These are phyloP conservation scores for Oscheius onirici DNA, from an alignment of 2,888 invertebrate genomes.

Conservation along the genomic window DNA sequence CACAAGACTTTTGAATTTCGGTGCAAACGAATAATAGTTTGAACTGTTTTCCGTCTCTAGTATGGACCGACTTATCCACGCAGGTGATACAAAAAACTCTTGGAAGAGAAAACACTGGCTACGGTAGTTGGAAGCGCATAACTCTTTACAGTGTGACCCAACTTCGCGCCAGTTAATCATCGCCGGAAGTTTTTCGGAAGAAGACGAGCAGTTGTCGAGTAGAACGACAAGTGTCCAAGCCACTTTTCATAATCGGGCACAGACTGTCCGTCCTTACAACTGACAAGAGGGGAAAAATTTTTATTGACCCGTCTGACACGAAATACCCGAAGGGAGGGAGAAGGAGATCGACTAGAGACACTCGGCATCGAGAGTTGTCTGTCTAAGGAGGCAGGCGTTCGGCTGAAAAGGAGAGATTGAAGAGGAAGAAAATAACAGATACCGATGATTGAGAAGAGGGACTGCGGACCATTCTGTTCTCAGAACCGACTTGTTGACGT, in stretches of 20 bases:
- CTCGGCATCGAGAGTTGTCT: constrained; percentile 14
- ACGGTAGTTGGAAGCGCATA: too few relatives aligned
- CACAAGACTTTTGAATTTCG: too few relatives aligned
- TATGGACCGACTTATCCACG: neutral
- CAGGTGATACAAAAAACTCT: neutral
- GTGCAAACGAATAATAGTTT: too few relatives aligned
- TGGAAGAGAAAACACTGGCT: too few relatives aligned
- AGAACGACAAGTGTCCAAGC: neutral
- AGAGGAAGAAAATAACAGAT: neutral
- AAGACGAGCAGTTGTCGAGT: neutral
- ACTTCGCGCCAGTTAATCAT: too few relatives aligned
- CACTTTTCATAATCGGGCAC: constrained; percentile 12
- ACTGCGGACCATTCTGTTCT: constrained; percentile 16
- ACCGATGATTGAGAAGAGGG: constrained; percentile 28
- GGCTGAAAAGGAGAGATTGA: constrained; percentile 10
- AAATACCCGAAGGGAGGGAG: neutral
- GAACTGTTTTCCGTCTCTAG: too few relatives aligned
- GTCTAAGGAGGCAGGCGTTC: constrained; percentile 12
- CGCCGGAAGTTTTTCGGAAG: too few relatives aligned
- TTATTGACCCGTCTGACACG: constrained; percentile 8
- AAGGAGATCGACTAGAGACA: constrained; percentile 17
- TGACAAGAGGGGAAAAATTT: neutral
- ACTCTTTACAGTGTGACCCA: too few relatives aligned
- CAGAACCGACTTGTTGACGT: constrained; percentile 53
- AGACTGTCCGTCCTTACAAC: neutral